These are phyloP conservation scores for Fragum whitleyi DNA, from an alignment of 2,888 invertebrate genomes.

Conservation along the genomic window DNA sequence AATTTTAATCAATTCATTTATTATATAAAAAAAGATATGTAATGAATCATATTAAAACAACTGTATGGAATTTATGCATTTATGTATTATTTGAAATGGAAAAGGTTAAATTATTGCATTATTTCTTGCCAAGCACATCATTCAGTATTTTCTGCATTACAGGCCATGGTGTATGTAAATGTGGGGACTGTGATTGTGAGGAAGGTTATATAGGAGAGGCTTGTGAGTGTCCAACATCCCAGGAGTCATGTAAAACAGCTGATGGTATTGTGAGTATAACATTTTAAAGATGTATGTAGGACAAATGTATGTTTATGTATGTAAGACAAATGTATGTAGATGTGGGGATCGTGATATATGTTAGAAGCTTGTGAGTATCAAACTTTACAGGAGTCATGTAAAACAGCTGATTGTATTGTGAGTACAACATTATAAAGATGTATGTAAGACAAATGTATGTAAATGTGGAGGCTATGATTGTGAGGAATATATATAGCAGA, in stretches of 20 bases:
- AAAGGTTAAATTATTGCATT: too few relatives aligned
- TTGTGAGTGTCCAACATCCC: conserved; percentile 93
- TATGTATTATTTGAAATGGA: too few relatives aligned
- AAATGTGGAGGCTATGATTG: conserved; percentile 91
- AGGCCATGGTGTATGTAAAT: conserved; percentile 68
- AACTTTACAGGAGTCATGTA: conserved; percentile 61
- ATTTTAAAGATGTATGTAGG: too few relatives aligned
- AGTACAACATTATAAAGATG: conserved; percentile 24
- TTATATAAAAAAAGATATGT: too few relatives aligned
- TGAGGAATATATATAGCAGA: conserved; percentile 91
- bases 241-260: conserved; percentile 62
- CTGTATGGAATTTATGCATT: too few relatives aligned
- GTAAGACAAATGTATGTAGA: conserved; percentile 68
- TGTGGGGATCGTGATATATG: conserved; percentile 90
- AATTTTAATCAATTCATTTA: too few relatives aligned
- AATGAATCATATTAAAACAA: too few relatives aligned
- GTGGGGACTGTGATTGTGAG: conserved; percentile 93
- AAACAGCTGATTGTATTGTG: conserved; percentile 53
- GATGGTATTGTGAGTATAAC: conserved; percentile 46
- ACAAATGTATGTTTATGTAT: too few relatives aligned
- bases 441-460: too few relatives aligned
- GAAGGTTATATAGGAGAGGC: conserved; percentile 89
- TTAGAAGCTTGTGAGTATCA: conserved; percentile 98
- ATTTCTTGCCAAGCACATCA: too few relatives aligned
- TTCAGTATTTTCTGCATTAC: too few relatives aligned